Evolutionary conservation across 2,797 vertebrate species (phyloP).

Genomic region (Diceros bicornis): DNA sequence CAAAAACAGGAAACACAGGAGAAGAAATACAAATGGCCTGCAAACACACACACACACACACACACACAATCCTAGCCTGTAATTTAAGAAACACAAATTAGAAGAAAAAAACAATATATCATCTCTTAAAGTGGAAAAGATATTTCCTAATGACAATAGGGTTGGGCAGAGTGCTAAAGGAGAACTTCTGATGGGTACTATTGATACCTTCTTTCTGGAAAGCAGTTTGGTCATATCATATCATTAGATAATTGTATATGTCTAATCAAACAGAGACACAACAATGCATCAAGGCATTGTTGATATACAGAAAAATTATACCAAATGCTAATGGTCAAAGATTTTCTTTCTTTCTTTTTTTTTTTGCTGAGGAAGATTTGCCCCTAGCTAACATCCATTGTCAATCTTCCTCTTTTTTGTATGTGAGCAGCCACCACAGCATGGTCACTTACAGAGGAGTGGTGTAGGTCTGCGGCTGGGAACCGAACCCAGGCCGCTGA

Average conservation of each 20-base stretch:
- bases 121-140: neutral
- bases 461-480: too few relatives aligned
- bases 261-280: neutral
- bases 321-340: neutral
- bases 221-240: neutral
- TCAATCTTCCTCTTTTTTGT: too few relatives aligned
- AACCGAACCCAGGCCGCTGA: too few relatives aligned
- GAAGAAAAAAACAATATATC: neutral
- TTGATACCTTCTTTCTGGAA: neutral
- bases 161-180: neutral
- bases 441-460: too few relatives aligned
- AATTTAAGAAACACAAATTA: constrained; percentile 1
- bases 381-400: too few relatives aligned
- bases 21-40: neutral
- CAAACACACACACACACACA: neutral
- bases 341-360: neutral
- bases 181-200: neutral
- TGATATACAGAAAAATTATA: neutral
- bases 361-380: too few relatives aligned
- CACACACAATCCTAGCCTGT: neutral
- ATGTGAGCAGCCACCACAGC: too few relatives aligned
- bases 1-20: neutral
- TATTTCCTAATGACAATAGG: neutral
- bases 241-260: neutral
- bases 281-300: neutral